Evolutionary conservation across 2,113 vertebrate species (phyloP).

Genomic region (Anguilla japonica): DNA sequence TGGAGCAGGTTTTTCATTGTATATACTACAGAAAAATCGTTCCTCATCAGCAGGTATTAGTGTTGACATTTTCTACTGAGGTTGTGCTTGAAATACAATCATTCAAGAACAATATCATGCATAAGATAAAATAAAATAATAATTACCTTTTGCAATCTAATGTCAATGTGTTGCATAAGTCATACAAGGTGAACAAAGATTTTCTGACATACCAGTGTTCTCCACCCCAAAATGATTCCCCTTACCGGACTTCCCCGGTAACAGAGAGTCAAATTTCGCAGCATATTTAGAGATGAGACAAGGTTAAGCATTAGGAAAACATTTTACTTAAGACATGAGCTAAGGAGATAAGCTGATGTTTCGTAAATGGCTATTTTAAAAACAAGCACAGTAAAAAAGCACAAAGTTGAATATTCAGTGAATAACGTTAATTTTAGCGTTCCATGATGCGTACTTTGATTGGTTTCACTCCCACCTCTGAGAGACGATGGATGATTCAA

Average conservation of each 20-base stretch:
- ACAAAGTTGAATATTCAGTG: background rate
- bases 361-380: background rate
- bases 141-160: too few species aligned
- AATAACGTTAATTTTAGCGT: background rate
- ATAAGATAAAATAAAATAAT: too few species aligned
- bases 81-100: too few species aligned
- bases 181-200: background rate
- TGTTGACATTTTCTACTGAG: too few species aligned
- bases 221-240: background rate
- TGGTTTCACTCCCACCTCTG: background rate
- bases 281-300: background rate
- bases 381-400: background rate
- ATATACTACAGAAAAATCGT: too few species aligned
- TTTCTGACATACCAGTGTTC: background rate
- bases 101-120: too few species aligned
- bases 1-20: too few species aligned
- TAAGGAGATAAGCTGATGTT: background rate
- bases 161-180: background rate
- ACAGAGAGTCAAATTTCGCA: background rate
- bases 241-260: background rate
- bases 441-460: background rate
- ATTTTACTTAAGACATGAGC: background rate
- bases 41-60: too few species aligned
- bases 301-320: background rate
- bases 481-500: slow-evolving; percentile 5